These are phyloP conservation scores for Sebastes minor DNA, from an alignment of 2,797 vertebrate species.

Conservation along the genomic window DNA sequence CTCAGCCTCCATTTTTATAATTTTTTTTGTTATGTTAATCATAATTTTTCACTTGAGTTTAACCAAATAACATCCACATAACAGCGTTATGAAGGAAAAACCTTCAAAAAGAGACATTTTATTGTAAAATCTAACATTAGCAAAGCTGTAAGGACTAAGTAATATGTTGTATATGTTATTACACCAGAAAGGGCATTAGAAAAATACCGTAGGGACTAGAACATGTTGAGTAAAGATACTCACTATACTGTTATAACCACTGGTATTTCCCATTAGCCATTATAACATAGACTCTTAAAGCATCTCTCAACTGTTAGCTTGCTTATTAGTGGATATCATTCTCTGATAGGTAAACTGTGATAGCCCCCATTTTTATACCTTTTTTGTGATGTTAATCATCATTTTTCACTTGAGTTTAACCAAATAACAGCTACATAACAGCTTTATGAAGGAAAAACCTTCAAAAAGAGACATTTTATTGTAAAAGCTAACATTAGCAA, in stretches of 20 bases:
- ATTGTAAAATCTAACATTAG: background rate
- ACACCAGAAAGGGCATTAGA: background rate
- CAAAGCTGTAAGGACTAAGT: background rate
- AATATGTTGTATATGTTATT: background rate
- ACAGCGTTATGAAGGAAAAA: background rate
- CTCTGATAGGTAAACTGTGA: too few species aligned
- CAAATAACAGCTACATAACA: background rate
- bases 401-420: background rate
- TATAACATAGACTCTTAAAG: too few species aligned
- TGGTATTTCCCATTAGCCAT: too few species aligned
- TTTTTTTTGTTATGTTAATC: too few species aligned
- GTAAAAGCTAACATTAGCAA: too few species aligned
- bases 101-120: background rate
- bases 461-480: too few species aligned
- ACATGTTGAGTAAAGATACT: background rate
- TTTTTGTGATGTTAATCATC: too few species aligned
- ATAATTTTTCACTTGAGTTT: background rate
- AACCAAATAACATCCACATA: background rate
- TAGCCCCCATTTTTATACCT: too few species aligned
- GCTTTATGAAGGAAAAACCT: background rate
- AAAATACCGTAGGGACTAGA: background rate
- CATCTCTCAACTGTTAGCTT: too few species aligned
- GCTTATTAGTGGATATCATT: background rate
- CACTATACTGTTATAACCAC: background rate
- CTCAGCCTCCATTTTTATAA: too few species aligned